Base-by-base conservation (phyloP, 2,797 vertebrate species). In the Holocentrus rufus region DNA sequence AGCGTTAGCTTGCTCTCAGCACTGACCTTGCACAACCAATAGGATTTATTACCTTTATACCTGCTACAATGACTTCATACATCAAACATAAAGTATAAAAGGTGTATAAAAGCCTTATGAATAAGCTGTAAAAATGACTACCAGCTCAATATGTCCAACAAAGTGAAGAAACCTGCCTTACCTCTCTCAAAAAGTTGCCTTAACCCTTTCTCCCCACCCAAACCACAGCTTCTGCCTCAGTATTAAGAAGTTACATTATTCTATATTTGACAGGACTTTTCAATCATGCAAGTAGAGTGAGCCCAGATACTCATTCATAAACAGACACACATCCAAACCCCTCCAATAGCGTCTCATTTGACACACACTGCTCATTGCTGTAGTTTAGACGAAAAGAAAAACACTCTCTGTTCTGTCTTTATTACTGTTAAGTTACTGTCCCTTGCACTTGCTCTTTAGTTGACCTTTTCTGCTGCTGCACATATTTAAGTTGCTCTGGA, bases 1-100 rank as follows among this genome's bases (percentile, higher is more conserved):
- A 47, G 52, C 57, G 65, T 55, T 72, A 76, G 59, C 65, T 25
- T 69, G 10, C 27, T 50, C 69, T 84, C 82, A 79, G 86, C 78
- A 84, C 78, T 74, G 79, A 64, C 27, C 36, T 72, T 11, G 13
- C 5, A 74, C 73, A 75, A 69, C n/a, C 9, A 0, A 5, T 18
- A 22, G 57, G 61, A 65, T 76, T 76, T 72, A 79, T 83, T 78
- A 50, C 65, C 70, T 62, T 62, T 57, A 49, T 53, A 78, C n/a
- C 36, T 63, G 73, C 76, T 53, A 13, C 55, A 30, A 17, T 0
- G 1, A 57, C 74, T 44, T 14, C 25, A 49, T n/a, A 10, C 47
- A 9, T 70, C 58, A 74, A 46, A 64, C 39, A 15, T 56, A 60
- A 7, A 67, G 17, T n/a, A 80, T n/a, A 50, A 18, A 78, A 72